These are phyloP conservation scores for Erythrolamprus reginae DNA, from an alignment of 2,113 vertebrate species.

Conservation along the genomic window DNA sequence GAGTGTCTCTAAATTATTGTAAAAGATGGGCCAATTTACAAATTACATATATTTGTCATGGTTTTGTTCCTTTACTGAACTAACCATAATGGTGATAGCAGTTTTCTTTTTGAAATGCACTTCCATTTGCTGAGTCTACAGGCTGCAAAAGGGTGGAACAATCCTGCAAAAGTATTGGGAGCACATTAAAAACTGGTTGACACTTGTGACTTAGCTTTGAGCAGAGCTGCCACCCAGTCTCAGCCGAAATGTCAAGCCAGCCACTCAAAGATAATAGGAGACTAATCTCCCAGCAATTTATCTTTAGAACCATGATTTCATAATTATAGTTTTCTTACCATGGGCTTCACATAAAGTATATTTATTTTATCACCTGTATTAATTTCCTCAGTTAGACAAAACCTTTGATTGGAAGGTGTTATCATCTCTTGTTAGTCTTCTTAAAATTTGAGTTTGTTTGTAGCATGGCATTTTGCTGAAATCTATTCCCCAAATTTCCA, in stretches of 20 bases:
- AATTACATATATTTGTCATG: slow-evolving; percentile 81
- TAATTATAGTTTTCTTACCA: neutral
- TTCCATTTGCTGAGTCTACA: slow-evolving; percentile 46
- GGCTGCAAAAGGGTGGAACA: slow-evolving; percentile 23
- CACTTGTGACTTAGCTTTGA: neutral
- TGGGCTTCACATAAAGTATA: neutral
- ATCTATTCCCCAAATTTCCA: neutral
- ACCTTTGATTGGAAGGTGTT: neutral
- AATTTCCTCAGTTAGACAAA: neutral
- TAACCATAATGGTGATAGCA: slow-evolving; percentile 66
- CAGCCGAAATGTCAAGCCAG: neutral
- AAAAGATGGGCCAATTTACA: slow-evolving; percentile 80
- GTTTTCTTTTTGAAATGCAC: slow-evolving; percentile 58
- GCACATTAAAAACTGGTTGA: neutral
- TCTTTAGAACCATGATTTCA: neutral
- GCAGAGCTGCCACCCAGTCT: neutral
- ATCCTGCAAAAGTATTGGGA: slow-evolving; percentile 22
- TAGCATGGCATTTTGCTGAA: neutral
- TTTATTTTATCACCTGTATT: neutral
- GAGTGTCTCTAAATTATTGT: slow-evolving; percentile 81
- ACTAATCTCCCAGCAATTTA: neutral
- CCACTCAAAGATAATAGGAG: neutral
- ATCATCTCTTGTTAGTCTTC: neutral
- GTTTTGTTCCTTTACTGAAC: slow-evolving; percentile 76
- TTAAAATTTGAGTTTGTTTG: neutral